Conservation (phyloP, 2,797 vertebrate species). For the Vespertilio murinus region DNA sequence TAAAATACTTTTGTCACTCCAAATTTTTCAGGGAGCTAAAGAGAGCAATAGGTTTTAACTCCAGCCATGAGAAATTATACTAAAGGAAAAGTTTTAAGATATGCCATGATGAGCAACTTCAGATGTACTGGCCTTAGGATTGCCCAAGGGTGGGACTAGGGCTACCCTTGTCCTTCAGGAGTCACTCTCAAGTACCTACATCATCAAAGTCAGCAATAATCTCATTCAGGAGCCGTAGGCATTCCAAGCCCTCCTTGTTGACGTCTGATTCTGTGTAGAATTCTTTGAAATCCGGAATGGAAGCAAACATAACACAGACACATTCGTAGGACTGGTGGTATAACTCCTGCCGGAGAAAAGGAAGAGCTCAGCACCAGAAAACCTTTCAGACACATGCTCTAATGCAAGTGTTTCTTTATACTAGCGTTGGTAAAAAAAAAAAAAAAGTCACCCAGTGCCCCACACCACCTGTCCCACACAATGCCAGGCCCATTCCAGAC, state of each 20-base stretch:
- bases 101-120: background rate
- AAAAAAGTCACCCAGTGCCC: background rate
- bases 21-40: background rate
- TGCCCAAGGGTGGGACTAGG: fast-evolving
- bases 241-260: conserved; percentile 98
- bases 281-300: conserved; percentile 98
- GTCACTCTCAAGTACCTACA: conserved; percentile 84
- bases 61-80: background rate
- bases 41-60: background rate
- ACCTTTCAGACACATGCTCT: conserved; percentile 60
- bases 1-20: background rate
- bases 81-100: background rate
- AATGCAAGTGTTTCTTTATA: background rate
- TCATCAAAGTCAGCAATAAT: conserved; percentile 99
- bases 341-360: conserved; percentile 88
- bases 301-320: conserved; percentile 98
- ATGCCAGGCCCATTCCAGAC: no score
- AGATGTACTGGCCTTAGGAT: background rate
- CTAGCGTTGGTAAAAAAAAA: background rate
- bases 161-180: background rate
- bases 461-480: fast-evolving
- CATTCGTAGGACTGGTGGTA: conserved; percentile 98
- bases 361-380: conserved; percentile 71
- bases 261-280: conserved; percentile 98
- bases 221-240: conserved; percentile 96